Conservation (phyloP, 2,888 invertebrate genomes). For the Brenthis ino region DNA sequence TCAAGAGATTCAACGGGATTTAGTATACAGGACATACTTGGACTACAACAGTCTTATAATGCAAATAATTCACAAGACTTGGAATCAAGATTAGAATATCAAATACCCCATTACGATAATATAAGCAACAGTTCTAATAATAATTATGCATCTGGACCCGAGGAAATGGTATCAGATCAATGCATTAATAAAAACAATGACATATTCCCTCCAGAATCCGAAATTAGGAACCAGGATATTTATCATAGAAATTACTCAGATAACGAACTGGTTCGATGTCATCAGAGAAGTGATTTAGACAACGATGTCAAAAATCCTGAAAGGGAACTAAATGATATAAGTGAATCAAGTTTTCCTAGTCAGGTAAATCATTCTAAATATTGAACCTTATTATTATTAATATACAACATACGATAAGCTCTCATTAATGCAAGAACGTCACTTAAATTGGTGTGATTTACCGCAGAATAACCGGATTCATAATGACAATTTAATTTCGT, state of each 20-base stretch:
- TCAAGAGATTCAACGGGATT: conserved; percentile 77
- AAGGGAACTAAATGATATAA: conserved; percentile 57
- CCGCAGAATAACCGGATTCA: conserved; percentile 71
- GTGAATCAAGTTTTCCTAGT: conserved; percentile 65
- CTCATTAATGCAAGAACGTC: conserved; percentile 34
- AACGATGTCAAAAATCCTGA: conserved; percentile 59
- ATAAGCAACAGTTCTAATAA: conserved; percentile 69
- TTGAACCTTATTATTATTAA: conserved; percentile 46
- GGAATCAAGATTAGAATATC: conserved; percentile 67
- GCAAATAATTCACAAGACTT: conserved; percentile 52
- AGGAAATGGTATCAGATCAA: conserved; percentile 59
- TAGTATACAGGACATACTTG: conserved; percentile 78
- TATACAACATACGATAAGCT: conserved; percentile 10
- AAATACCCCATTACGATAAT: conserved; percentile 66
- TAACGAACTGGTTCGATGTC: conserved; percentile 63
- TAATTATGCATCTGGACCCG: conserved; percentile 61
- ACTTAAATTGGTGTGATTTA: conserved; percentile 51
- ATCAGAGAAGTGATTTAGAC: conserved; percentile 58
- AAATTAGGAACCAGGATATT: conserved; percentile 56
- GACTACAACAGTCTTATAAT: conserved; percentile 67
- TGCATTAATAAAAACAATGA: conserved; percentile 54
- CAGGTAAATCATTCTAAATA: conserved; percentile 59
- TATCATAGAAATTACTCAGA: conserved; percentile 59
- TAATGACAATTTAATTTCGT: conserved; percentile 74
- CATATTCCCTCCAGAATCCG: conserved; percentile 50